Evolutionary conservation across 2,888 invertebrate genomes (phyloP).

Genomic region (Leptopilina syphax): DNA sequence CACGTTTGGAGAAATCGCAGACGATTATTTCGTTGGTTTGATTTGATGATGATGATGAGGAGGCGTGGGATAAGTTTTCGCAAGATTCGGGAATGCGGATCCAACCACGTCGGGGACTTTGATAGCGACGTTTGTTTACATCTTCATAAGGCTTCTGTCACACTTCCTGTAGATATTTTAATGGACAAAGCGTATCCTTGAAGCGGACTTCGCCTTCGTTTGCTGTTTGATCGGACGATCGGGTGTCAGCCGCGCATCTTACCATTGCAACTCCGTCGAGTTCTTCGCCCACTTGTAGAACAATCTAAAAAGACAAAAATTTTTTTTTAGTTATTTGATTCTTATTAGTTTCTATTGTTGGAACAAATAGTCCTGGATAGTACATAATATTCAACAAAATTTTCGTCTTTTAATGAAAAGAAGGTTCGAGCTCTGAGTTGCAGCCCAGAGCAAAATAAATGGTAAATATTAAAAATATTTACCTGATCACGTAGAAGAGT

Average conservation of each 20-base stretch:
- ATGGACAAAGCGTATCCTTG: conserved; percentile 92
- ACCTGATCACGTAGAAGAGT: conserved; percentile 74
- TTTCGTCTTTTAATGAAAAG: no score
- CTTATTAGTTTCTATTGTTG: no score
- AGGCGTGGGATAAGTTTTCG: neutral
- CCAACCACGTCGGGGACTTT: conserved; percentile 56
- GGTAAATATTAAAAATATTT: conserved; percentile 1
- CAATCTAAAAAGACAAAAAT: conserved; percentile 83
- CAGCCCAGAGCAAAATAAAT: no score
- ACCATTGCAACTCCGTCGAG: conserved; percentile 96
- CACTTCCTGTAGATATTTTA: conserved; percentile 96
- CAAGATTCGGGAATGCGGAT: conserved; percentile 26
- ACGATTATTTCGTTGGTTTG: conserved; percentile 30
- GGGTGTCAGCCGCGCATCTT: conserved; percentile 92
- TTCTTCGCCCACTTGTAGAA: conserved; percentile 94
- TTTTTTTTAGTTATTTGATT: no score
- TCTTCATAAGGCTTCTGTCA: conserved; percentile 82
- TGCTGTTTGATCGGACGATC: conserved; percentile 67
- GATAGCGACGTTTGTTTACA: conserved; percentile 62
- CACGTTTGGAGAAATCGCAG: conserved; percentile 43
- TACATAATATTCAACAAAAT: no score
- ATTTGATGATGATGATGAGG: conserved; percentile 7
- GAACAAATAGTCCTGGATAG: no score
- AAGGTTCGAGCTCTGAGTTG: no score
- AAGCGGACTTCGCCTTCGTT: conserved; percentile 73